These are phyloP conservation scores for Stegana nigrithorax DNA, from an alignment of 2,888 invertebrate genomes.

Conservation along the genomic window DNA sequence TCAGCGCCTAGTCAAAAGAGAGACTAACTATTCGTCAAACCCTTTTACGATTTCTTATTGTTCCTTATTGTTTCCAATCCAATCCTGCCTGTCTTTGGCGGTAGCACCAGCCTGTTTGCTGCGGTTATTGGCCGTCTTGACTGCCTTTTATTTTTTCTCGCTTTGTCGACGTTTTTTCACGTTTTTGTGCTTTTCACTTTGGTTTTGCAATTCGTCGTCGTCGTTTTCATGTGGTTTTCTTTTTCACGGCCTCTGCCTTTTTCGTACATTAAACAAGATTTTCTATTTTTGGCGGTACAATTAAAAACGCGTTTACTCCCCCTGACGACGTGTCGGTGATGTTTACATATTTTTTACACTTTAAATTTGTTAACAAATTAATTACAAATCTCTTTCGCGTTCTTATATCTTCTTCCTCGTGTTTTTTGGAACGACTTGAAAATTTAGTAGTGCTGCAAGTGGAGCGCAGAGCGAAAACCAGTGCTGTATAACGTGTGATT, in stretches of 20 bases:
- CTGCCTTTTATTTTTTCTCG: background rate
- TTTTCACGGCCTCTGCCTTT: constrained; percentile 5
- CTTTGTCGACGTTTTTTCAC: constrained; percentile 6
- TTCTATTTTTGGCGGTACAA: background rate
- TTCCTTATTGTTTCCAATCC: background rate
- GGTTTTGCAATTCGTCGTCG: constrained; percentile 11
- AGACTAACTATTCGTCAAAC: too few relatives aligned
- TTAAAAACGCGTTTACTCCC: constrained; percentile 1
- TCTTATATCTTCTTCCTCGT: too few relatives aligned
- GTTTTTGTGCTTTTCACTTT: constrained; percentile 15
- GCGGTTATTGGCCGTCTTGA: background rate
- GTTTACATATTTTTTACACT: constrained; percentile 9
- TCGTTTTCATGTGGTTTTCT: constrained; percentile 1
- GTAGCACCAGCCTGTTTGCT: background rate
- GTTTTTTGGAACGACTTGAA: background rate
- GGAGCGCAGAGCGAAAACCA: too few relatives aligned
- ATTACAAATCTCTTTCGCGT: constrained; percentile 4
- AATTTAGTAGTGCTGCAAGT: background rate
- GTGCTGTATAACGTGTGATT: too few relatives aligned
- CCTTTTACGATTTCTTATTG: background rate
- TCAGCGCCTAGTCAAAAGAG: too few relatives aligned
- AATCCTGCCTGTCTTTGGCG: background rate
- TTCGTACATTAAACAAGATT: constrained; percentile 2
- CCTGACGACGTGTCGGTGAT: background rate
- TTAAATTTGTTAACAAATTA: constrained; percentile 5